Percentiles rank a stretch among this genome's conserved stretches.
Evolutionary conservation across 2,797 vertebrate genomes (phyloP).

Genomic region (Chaenodraco wilsoni): DNA sequence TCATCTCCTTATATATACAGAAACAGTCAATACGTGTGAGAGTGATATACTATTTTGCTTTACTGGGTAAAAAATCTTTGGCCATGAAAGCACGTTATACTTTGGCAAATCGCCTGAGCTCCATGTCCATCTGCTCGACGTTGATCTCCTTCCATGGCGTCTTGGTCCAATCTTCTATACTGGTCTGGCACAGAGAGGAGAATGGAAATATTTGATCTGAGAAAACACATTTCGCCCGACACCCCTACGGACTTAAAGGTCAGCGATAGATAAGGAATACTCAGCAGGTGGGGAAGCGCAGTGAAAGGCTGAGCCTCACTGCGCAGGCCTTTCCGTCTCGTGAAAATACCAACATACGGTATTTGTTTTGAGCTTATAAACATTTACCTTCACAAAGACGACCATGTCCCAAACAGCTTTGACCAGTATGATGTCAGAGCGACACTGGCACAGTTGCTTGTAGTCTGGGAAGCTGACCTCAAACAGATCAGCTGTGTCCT

Average conservation of each 20-base stretch:
- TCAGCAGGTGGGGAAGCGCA: background rate
- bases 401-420: conserved; percentile 87
- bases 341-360: background rate
- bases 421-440: conserved; percentile 81
- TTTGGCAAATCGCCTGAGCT: conserved; percentile 89
- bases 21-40: background rate
- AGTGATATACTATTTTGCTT: background rate
- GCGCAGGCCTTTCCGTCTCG: background rate
- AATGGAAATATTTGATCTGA: conserved; percentile 13
- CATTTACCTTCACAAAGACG: conserved; percentile 83
- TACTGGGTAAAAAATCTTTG: background rate
- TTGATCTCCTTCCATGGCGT: conserved; percentile 91
- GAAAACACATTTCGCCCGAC: background rate
- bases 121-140: conserved; percentile 91
- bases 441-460: conserved; percentile 85
- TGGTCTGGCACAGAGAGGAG: conserved; percentile 73
- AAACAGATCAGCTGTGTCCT: conserved; percentile 84
- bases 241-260: background rate
- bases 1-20: conserved; percentile 78
- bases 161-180: conserved; percentile 89
- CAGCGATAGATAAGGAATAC: background rate
- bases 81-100: conserved; percentile 49
- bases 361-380: background rate
- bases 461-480: conserved; percentile 86
- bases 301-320: background rate